Conservation (phyloP, 92 coral and sea anemone species). For the Isaurus tuberculatus region DNA sequence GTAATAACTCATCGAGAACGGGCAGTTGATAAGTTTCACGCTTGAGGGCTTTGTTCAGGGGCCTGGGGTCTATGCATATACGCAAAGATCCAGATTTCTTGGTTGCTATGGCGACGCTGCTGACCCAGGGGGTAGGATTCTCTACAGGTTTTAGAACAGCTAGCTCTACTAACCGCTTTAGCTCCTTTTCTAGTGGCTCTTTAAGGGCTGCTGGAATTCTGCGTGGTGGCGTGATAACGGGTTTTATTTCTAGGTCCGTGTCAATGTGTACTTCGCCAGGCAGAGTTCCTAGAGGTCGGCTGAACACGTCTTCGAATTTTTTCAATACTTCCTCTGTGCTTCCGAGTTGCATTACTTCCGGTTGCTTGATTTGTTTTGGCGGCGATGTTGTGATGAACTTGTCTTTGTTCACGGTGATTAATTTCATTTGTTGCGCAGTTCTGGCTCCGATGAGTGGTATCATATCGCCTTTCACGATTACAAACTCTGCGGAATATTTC, state of each 20-base stretch:
- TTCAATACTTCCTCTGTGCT: slow-evolving; percentile 44
- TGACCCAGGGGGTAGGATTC: slow-evolving; percentile 67
- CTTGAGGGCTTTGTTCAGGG: slow-evolving; percentile 57
- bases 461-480: slow-evolving; percentile 50
- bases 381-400: slow-evolving; percentile 43
- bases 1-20: neutral
- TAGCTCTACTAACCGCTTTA: slow-evolving; percentile 25
- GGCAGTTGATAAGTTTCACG: slow-evolving; percentile 6
- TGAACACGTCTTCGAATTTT: slow-evolving; percentile 46
- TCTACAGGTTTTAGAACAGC: slow-evolving; percentile 50
- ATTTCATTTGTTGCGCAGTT: slow-evolving; percentile 57
- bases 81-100: slow-evolving; percentile 68
- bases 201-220: slow-evolving; percentile 64
- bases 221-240: slow-evolving; percentile 56
- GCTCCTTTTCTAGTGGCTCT: slow-evolving; percentile 47
- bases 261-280: slow-evolving; percentile 52
- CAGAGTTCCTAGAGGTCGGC: slow-evolving; percentile 53
- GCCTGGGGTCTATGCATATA: slow-evolving; percentile 59
- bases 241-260: slow-evolving; percentile 33
- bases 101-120: slow-evolving; percentile 51
- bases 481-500: slow-evolving; percentile 68
- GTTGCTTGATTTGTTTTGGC: neutral
- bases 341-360: slow-evolving; percentile 1
- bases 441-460: slow-evolving; percentile 59
- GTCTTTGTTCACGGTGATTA: slow-evolving; percentile 57